phyloP scores from a whole-genome alignment of 2,888 invertebrate genomes.

The Melolontha melolontha region DNA sequence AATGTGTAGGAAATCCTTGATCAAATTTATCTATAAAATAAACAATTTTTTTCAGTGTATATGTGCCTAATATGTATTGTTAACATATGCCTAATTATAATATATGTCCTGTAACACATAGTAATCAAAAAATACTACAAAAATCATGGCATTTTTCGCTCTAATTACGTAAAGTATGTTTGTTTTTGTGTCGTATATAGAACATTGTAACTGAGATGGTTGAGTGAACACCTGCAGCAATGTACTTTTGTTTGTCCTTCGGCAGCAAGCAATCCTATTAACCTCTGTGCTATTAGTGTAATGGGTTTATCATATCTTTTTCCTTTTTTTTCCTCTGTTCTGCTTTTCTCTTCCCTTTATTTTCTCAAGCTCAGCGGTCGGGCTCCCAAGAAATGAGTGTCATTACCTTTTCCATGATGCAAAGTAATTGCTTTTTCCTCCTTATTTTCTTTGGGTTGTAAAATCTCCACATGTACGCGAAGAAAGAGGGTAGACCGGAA shows the following conservation, averaged over 20 bases:
- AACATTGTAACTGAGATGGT: slow-evolving; percentile 19
- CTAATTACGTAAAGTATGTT: slow-evolving; percentile 33
- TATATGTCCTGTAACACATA: no score
- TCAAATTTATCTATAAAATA: no score
- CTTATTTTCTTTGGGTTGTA: slow-evolving; percentile 26
- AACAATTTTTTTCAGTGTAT: no score
- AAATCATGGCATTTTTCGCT: slow-evolving; percentile 9
- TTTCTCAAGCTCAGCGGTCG: slow-evolving; percentile 3
- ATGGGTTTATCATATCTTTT: slow-evolving; percentile 33
- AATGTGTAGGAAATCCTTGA: no score
- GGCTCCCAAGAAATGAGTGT: slow-evolving; percentile 6
- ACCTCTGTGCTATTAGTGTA: slow-evolving; percentile 35
- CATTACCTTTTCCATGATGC: slow-evolving; percentile 23
- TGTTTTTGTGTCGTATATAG: slow-evolving; percentile 15
- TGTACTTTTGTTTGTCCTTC: slow-evolving; percentile 25
- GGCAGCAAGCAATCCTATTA: slow-evolving; percentile 26
- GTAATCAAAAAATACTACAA: no score
- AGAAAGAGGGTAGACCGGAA: no score
- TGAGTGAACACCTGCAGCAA: slow-evolving; percentile 28
- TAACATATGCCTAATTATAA: no score
- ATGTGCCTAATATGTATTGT: no score
- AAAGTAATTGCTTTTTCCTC: slow-evolving; percentile 36
- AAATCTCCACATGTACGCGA: slow-evolving; percentile 9
- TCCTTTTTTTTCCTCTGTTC: background rate
- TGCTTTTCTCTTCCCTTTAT: background rate